Base-by-base conservation (phyloP, 2,113 vertebrate genomes). In the Heterotilapia buettikoferi region DNA sequence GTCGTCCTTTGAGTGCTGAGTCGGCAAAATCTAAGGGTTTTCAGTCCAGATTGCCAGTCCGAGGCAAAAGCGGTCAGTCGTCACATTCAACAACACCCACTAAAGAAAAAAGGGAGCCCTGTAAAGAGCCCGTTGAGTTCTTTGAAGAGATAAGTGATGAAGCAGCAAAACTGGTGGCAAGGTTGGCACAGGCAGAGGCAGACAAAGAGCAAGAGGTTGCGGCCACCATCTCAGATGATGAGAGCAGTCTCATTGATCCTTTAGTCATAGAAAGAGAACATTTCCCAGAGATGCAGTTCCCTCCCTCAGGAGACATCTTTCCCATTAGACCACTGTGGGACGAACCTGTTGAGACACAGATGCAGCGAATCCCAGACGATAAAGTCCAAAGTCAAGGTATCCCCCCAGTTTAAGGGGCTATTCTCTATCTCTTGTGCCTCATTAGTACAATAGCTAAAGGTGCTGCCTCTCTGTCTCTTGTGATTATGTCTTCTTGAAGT, bases 281-380 rank as follows among this genome's bases (percentile, higher is more conserved):
- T 92, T 97, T 97, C 85, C 96, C 95, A 96, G 97, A 98, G 94
- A 97, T 96, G 94, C 97, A 98, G 94, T 97, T 97, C 94, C 96
- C 97, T 96, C 95, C 97, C 94, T 97, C 98, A 86, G 98, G 98
- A 97, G 98, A 98, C 97, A 95, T 98, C 97, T 98, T 98, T 98
- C 97, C 98, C 96, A 97, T 97, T 97, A 98, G 97, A 96, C 98
- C 98, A 92, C 97, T 98, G 96, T 98, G 98, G 98, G 98, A 99
- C 94, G 97, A 99, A 96, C 98, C 98, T 94, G 96, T 98, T 97
- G 98, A 99, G 97, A 99, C 98, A 97, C 98, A 98, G 97, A 99
- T 99, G 97, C 98, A 98, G 96, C 98, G 97, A 97, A 99, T 99
- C 96, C 98, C 98, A 95, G 98, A 98, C 82, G 98, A 99, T 96